A percentile compares a stretch with the other conserved stretches of the same genome.
Conservation (phyloP, 1,140 invertebrate species). For the Campoletis sonorensis region DNA sequence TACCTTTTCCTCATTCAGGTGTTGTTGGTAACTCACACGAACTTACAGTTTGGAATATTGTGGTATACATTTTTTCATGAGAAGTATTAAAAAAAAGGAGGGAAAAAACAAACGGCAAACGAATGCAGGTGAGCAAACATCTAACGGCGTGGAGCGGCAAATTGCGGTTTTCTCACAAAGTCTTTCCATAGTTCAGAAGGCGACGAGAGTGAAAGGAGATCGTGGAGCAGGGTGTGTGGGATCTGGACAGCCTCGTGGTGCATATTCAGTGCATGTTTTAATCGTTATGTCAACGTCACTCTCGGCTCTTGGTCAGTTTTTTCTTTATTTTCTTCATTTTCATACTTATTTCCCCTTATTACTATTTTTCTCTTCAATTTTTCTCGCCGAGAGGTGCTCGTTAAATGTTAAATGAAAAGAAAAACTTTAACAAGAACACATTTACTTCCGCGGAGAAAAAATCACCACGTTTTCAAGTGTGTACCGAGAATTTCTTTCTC, state of each 20-base stretch:
- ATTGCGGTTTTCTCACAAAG: conserved; percentile 8
- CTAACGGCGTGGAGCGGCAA: background rate
- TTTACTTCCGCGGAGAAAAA: no score
- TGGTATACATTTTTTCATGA: no score
- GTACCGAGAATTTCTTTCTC: no score
- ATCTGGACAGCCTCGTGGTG: background rate
- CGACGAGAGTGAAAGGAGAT: conserved; percentile 16
- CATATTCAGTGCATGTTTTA: background rate
- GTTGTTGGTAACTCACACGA: no score
- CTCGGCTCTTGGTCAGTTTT: background rate
- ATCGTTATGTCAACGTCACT: background rate
- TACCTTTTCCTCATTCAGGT: no score
- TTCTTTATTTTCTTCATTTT: no score
- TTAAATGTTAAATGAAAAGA: no score
- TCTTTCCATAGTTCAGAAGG: background rate
- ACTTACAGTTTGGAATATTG: no score
- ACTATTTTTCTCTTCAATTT: background rate
- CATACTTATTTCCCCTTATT: background rate
- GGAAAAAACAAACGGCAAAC: background rate
- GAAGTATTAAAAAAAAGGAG: background rate
- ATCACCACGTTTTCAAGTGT: no score
- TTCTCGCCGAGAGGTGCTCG: background rate
- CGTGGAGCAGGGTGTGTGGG: background rate
- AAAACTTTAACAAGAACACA: no score
- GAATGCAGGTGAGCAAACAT: background rate